Conservation (phyloP, 2,888 invertebrate genomes). For the Syrista parreyssii region DNA sequence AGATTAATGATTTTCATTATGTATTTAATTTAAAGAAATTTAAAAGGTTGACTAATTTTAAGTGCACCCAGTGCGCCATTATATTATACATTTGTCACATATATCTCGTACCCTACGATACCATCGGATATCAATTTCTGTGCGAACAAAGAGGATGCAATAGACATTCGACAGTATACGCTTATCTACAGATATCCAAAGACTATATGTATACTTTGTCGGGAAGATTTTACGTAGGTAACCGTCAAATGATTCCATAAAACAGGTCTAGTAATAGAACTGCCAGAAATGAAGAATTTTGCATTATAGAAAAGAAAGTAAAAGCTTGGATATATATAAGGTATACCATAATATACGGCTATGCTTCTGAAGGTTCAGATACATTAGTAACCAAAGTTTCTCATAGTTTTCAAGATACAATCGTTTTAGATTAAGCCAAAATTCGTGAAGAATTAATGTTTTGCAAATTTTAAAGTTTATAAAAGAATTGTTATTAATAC, state of each 20-base stretch:
- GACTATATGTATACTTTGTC: background rate
- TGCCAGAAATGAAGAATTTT: background rate
- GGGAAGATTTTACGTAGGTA: background rate
- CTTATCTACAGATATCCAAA: background rate
- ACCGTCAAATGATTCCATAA: background rate
- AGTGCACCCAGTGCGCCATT: background rate
- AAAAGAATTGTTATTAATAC: background rate
- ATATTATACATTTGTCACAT: background rate
- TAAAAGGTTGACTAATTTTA: conserved; percentile 3
- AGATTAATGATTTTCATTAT: background rate
- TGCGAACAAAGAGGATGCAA: background rate
- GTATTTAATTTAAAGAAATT: conserved; percentile 1
- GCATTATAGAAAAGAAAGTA: background rate
- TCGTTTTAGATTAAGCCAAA: background rate
- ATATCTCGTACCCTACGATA: background rate
- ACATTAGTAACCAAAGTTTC: too few relatives aligned
- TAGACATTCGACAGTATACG: background rate
- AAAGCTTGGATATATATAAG: background rate
- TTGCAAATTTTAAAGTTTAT: background rate
- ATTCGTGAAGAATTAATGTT: background rate
- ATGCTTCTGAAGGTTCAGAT: background rate
- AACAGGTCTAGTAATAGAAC: background rate
- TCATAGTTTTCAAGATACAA: background rate
- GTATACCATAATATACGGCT: background rate
- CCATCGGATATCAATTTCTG: background rate